A percentile compares a stretch with the other conserved stretches of the same genome.
Evolutionary conservation across 2,113 vertebrate species (phyloP).

Genomic region (Percina caprodes): DNA sequence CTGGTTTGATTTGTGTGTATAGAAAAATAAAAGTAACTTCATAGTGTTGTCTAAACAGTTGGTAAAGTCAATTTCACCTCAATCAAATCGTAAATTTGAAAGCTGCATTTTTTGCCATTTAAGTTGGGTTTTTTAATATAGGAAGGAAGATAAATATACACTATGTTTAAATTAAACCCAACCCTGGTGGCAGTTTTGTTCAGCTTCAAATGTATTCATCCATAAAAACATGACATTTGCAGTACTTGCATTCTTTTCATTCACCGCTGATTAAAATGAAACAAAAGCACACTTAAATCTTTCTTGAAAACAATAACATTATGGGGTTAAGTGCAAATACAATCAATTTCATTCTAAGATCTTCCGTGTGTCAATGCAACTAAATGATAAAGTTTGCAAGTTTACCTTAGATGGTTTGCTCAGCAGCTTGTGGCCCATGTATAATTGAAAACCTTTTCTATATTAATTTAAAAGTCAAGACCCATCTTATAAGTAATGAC

Average conservation of each 20-base stretch:
- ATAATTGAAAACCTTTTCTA: constrained; percentile 40
- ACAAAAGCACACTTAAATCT: background rate
- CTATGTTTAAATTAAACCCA: constrained; percentile 18
- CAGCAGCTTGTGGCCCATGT: constrained; percentile 31
- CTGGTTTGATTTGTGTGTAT: background rate
- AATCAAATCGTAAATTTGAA: background rate
- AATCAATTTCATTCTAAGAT: constrained; percentile 26
- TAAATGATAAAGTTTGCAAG: constrained; percentile 54
- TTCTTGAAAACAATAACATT: constrained; percentile 1
- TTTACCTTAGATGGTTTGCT: constrained; percentile 19
- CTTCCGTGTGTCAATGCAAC: constrained; percentile 10
- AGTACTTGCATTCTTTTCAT: constrained; percentile 25
- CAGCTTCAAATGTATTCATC: constrained; percentile 12
- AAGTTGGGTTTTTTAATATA: constrained; percentile 4
- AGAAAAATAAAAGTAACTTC: background rate
- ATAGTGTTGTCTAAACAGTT: background rate
- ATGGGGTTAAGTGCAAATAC: constrained; percentile 7
- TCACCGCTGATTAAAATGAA: constrained; percentile 8
- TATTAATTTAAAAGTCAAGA: constrained; percentile 47
- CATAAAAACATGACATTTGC: constrained; percentile 6
- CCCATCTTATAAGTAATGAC: constrained; percentile 29
- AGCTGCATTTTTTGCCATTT: background rate
- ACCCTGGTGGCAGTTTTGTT: background rate
- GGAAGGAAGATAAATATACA: constrained; percentile 11
- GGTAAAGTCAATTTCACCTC: background rate